phyloP scores from a whole-genome alignment of 2,888 invertebrate species.

The Ennomos quercinarius region DNA sequence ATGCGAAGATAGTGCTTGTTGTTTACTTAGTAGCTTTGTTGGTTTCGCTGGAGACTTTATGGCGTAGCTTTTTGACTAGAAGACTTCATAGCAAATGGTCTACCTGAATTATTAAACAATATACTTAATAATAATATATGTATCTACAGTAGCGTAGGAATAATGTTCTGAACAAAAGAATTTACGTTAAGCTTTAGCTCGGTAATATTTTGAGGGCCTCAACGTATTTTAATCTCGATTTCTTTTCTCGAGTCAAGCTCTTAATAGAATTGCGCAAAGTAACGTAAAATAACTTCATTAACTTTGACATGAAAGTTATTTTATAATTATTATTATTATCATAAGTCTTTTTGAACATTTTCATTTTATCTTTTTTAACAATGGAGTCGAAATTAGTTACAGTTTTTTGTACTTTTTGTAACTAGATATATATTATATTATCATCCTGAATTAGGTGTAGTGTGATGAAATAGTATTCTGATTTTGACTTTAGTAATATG shows the following conservation, averaged over 20 bases:
- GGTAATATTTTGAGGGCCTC: conserved; percentile 4
- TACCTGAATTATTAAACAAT: no score
- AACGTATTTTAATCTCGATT: conserved; percentile 6
- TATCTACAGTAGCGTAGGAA: no score
- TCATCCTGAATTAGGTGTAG: no score
- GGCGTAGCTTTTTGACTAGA: no score
- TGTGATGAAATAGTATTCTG: no score
- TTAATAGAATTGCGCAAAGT: conserved; percentile 16
- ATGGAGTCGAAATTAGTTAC: neutral
- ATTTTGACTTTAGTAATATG: no score
- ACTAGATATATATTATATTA: no score
- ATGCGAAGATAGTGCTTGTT: no score
- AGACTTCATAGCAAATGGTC: no score
- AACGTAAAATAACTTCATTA: conserved; percentile 19
- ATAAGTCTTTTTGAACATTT: conserved; percentile 6
- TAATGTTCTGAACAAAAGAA: neutral
- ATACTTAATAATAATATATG: no score
- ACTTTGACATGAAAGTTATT: conserved; percentile 19
- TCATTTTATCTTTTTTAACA: neutral
- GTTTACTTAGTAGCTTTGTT: no score
- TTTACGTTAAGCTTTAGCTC: conserved; percentile 3
- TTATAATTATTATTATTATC: conserved; percentile 22
- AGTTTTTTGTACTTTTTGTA: neutral
- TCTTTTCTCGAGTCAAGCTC: conserved; percentile 8
- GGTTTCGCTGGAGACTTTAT: no score